phyloP scores from a whole-genome alignment of 2,888 invertebrate genomes.

The Cecidostiba fungosa region DNA sequence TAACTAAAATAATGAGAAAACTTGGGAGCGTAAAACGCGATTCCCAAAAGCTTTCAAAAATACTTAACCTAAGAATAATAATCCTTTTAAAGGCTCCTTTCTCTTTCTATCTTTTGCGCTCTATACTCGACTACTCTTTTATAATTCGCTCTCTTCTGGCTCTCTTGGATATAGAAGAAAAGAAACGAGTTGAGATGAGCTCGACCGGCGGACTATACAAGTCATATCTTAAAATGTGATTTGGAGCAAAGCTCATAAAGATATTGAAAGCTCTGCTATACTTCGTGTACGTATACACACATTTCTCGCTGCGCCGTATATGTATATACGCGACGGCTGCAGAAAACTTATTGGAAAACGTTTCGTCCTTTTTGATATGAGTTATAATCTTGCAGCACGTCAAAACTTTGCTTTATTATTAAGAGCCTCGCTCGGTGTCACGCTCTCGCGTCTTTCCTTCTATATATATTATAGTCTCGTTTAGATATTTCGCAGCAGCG shows the following conservation, averaged over 20 bases:
- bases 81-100: conserved; percentile 43
- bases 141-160: conserved; percentile 28
- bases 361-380: conserved; percentile 14
- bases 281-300: neutral
- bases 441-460: neutral
- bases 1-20: conserved; percentile 58
- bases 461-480: too few relatives aligned
- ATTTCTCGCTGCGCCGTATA: neutral
- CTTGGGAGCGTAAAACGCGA: conserved; percentile 44
- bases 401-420: conserved; percentile 15
- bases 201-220: too few relatives aligned
- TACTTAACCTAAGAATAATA: conserved; percentile 56
- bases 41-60: conserved; percentile 50
- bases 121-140: neutral
- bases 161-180: too few relatives aligned
- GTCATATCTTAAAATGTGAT: conserved; percentile 54
- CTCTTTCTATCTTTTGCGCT: conserved; percentile 6
- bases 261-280: neutral
- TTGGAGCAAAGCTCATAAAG: conserved; percentile 44
- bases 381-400: neutral
- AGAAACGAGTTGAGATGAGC: neutral
- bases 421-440: neutral
- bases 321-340: neutral
- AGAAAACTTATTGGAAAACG: conserved; percentile 45
- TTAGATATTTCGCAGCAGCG: too few relatives aligned